These are phyloP conservation scores for Thamnophis elegans DNA, from an alignment of 2,797 vertebrate genomes.

Conservation along the genomic window DNA sequence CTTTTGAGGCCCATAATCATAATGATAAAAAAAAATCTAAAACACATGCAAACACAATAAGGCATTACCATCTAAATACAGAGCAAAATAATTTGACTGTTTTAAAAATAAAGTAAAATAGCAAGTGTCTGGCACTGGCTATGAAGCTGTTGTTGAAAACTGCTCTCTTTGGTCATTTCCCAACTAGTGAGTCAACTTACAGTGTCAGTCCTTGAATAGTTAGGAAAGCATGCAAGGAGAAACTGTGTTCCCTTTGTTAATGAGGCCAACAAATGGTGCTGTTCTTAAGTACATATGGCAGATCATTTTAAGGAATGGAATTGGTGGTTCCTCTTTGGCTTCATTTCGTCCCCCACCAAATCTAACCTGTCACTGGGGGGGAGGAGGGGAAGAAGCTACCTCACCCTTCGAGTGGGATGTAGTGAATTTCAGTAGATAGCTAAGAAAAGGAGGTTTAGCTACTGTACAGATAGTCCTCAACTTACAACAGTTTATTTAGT, in stretches of 20 bases:
- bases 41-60: not conserved
- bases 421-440: not conserved
- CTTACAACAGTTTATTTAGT: too few species aligned
- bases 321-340: not conserved
- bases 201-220: not conserved
- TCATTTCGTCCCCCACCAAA: not conserved
- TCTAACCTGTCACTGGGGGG: not conserved
- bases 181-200: not conserved
- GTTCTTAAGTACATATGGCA: not conserved
- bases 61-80: not conserved
- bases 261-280: not conserved
- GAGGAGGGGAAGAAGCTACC: not conserved
- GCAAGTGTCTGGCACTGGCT: not conserved
- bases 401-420: not conserved
- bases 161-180: not conserved
- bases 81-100: not conserved
- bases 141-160: not conserved
- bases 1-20: not conserved
- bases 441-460: not conserved
- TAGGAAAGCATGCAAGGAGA: not conserved
- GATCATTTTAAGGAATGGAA: not conserved
- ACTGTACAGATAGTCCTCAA: not conserved
- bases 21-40: not conserved
- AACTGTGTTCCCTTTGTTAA: not conserved
- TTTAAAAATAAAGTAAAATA: not conserved